These are phyloP conservation scores for Toxotes lorentzi DNA, from an alignment of 2,797 vertebrate genomes.

Conservation along the genomic window DNA sequence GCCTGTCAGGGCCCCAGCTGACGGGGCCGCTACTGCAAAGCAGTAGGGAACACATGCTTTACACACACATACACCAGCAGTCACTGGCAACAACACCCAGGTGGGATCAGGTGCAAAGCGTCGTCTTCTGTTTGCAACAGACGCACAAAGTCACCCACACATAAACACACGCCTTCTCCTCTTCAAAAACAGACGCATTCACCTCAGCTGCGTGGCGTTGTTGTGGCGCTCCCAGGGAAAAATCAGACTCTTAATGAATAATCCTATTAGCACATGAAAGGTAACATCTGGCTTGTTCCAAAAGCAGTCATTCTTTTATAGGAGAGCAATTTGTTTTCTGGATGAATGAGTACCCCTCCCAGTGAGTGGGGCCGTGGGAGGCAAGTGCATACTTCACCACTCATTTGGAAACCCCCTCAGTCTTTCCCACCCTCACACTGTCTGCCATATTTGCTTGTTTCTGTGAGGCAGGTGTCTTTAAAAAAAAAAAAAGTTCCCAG, in stretches of 20 bases:
- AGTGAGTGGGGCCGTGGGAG: conserved; percentile 47
- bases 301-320: conserved; percentile 66
- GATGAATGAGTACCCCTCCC: conserved; percentile 63
- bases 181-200: conserved; percentile 29
- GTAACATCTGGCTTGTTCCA: conserved; percentile 79
- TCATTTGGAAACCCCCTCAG: conserved; percentile 34
- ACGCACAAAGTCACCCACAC: background rate
- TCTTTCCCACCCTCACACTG: background rate
- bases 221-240: conserved; percentile 17
- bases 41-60: conserved; percentile 44
- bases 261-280: conserved; percentile 84
- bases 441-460: conserved; percentile 1
- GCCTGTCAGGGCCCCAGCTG: conserved; percentile 39
- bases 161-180: background rate
- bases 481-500: conserved; percentile 7
- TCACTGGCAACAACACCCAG: conserved; percentile 45
- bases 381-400: conserved; percentile 48
- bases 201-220: conserved; percentile 43
- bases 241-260: conserved; percentile 77
- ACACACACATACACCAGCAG: conserved; percentile 28
- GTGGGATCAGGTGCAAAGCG: conserved; percentile 63
- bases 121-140: conserved; percentile 23
- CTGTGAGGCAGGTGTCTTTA: background rate
- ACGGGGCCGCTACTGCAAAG: conserved; percentile 40
- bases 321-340: conserved; percentile 71